These are phyloP conservation scores for Myocastor coypus DNA, from an alignment of 2,113 vertebrate species.

Conservation along the genomic window DNA sequence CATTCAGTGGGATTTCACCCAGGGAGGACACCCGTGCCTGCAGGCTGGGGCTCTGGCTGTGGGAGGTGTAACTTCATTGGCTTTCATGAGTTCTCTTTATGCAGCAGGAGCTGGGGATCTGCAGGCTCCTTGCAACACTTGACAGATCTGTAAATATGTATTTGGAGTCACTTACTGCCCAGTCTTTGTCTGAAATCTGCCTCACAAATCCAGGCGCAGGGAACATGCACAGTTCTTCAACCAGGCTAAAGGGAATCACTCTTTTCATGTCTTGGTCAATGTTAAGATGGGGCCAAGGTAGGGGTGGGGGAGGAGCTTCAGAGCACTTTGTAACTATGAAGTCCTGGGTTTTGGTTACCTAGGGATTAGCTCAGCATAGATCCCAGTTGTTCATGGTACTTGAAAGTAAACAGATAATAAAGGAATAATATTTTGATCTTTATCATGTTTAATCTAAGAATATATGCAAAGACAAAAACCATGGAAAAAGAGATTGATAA, in stretches of 20 bases:
- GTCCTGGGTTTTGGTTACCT: too few species aligned
- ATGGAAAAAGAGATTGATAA: not conserved
- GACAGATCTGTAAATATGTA: slow-evolving; percentile 51
- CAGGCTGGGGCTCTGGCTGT: not conserved
- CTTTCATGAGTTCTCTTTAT: slow-evolving; percentile 55
- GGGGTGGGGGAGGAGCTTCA: not conserved
- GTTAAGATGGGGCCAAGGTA: not conserved
- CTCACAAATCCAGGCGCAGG: slow-evolving; percentile 9
- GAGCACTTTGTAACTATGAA: not conserved
- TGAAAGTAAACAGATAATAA: slow-evolving; percentile 5
- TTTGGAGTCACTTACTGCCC: slow-evolving; percentile 15
- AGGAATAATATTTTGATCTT: not conserved
- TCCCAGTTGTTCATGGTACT: not conserved
- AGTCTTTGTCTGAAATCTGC: slow-evolving; percentile 11
- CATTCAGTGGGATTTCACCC: not conserved
- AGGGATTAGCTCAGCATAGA: not conserved
- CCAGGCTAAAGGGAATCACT: not conserved
- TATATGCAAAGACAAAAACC: not conserved
- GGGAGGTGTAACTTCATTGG: slow-evolving; percentile 22
- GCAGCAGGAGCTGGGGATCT: slow-evolving; percentile 26
- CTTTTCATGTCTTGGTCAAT: not conserved
- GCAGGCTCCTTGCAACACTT: not conserved
- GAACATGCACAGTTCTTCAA: not conserved
- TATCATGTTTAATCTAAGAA: not conserved
- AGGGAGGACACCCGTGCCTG: not conserved